phyloP scores from a whole-genome alignment of 1,140 invertebrate genomes.

The Trichonephila clavata region DNA sequence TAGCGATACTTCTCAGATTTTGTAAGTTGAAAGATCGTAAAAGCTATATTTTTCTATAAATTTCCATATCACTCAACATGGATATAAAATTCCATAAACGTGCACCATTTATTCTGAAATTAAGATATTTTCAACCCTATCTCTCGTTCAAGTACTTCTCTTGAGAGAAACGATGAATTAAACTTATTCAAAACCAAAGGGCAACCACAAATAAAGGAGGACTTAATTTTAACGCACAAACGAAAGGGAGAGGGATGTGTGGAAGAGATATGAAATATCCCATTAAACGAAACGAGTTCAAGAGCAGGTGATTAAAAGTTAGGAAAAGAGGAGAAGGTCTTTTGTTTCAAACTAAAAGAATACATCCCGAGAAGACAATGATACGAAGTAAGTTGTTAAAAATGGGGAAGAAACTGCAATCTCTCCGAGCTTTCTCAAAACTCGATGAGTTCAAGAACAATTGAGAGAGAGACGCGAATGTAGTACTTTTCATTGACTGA shows the following conservation, averaged over 20 bases:
- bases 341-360: not conserved
- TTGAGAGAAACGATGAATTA: not conserved
- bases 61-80: too few relatives aligned
- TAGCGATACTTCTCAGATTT: too few relatives aligned
- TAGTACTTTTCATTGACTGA: not conserved
- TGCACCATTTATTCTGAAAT: too few relatives aligned
- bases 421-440: not conserved
- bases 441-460: slow-evolving; percentile 7
- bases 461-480: not conserved
- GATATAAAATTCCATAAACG: too few relatives aligned
- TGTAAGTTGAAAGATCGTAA: too few relatives aligned
- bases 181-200: not conserved
- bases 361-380: not conserved
- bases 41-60: too few relatives aligned
- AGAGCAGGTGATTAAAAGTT: slow-evolving; percentile 2
- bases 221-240: too few relatives aligned
- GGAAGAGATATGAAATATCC: slow-evolving; percentile 27
- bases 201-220: not conserved
- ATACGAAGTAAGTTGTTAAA: slow-evolving; percentile 40
- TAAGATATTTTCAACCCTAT: not conserved
- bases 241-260: not conserved
- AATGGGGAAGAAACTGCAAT: slow-evolving; percentile 10
- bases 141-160: not conserved
- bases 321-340: not conserved
- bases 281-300: slow-evolving; percentile 18